phyloP scores from a whole-genome alignment of 2,113 vertebrate species.

The Zosterops japonicus region DNA sequence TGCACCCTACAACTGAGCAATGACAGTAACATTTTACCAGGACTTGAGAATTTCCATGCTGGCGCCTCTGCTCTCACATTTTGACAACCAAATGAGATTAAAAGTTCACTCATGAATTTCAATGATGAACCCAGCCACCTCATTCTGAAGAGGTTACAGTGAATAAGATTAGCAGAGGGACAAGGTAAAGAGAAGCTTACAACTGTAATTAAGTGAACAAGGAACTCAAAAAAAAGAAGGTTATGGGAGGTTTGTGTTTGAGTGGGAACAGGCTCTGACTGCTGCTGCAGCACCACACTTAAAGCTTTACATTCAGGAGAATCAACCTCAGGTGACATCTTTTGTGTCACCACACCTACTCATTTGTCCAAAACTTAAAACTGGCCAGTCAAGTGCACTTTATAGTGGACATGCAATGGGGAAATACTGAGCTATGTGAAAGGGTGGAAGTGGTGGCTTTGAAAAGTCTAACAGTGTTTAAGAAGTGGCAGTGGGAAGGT shows the following conservation, averaged over 20 bases:
- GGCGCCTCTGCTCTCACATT: neutral
- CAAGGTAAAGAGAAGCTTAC: neutral
- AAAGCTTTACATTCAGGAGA: neutral
- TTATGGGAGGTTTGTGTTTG: neutral
- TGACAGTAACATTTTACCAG: neutral
- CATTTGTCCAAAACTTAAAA: neutral
- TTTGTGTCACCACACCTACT: neutral
- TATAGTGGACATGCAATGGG: neutral
- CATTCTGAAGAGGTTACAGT: neutral
- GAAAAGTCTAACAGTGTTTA: neutral
- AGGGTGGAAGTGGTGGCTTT: neutral
- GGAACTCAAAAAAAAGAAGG: neutral
- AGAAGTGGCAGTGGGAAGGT: neutral
- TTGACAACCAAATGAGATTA: neutral
- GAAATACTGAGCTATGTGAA: neutral
- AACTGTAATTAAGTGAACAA: neutral
- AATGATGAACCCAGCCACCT: neutral
- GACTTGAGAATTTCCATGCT: neutral
- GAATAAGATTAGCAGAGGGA: neutral
- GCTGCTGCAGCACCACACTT: neutral
- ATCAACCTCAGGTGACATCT: neutral
- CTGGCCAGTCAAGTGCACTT: fast-evolving
- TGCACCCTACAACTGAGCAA: neutral
- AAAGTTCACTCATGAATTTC: neutral
- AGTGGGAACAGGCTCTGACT: neutral